phyloP scores from a whole-genome alignment of 2,797 vertebrate species.

The Prunella strophiata region DNA sequence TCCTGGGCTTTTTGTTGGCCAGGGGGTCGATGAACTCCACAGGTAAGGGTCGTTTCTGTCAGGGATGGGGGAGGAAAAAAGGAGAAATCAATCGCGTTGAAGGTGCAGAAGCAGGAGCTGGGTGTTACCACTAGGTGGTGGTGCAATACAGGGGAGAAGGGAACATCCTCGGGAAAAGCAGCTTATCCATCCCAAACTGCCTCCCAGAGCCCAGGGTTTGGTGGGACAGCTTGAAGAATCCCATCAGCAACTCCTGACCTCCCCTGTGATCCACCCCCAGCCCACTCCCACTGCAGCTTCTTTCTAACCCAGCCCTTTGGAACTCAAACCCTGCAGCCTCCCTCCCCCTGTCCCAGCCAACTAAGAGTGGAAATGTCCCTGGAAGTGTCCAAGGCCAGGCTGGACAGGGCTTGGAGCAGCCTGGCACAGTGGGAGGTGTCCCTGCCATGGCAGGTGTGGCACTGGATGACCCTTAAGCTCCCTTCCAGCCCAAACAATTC shows the following conservation, averaged over 20 bases:
- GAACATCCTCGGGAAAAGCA: background rate
- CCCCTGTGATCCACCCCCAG: fast-evolving
- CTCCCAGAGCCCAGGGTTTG: fast-evolving
- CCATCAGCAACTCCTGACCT: background rate
- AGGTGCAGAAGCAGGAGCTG: background rate
- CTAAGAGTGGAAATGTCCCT: background rate
- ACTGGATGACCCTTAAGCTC: background rate
- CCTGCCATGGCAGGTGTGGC: background rate
- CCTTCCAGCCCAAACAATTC: background rate
- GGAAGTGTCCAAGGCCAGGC: background rate
- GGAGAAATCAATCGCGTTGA: fast-evolving
- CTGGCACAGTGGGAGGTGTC: background rate
- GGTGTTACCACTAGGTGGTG: conserved; percentile 41
- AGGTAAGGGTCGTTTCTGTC: conserved; percentile 87
- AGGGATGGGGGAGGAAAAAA: fast-evolving
- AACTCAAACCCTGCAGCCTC: background rate
- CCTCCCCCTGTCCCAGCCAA: background rate
- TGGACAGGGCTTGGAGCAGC: background rate
- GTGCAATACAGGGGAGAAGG: background rate
- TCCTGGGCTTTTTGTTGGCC: conserved; percentile 91
- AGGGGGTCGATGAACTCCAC: conserved; percentile 92
- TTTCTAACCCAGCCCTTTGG: background rate
- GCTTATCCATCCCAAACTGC: background rate
- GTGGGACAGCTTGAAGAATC: background rate
- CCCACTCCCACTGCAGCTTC: fast-evolving